Base-by-base conservation (phyloP, 2,888 invertebrate species). In the Drosophila testacea region DNA sequence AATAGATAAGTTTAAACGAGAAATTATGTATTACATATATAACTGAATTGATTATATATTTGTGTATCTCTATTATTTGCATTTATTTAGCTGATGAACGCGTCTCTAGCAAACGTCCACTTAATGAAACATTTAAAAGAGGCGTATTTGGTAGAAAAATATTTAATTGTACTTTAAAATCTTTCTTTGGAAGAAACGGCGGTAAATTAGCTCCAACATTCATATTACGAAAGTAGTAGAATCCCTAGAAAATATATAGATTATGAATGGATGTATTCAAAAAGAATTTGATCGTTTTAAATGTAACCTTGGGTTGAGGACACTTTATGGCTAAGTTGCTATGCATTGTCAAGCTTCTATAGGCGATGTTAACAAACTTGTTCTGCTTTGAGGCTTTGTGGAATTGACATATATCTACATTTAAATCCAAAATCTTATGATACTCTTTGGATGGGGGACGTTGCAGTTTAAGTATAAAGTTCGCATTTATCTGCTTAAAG, bases 141-240 rank as follows among this genome's bases (percentile, higher is more conserved):
- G 36, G 13, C 0, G 1, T 0, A 11, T 51, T 38, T 2, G 70
- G 65, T 2, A 55, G 3, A 51, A 46, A 70, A 4, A 65, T 44
- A 39, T 65, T 41, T 6, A 70, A 34, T 16, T 70, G 42, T 0
- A 70, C 54, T 41, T 66, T 47, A 4, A 80, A 54, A 6, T 65
- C 38, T 30, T 50, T 28, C n/a, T 55, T 50, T 10, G 79, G 79
- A 13, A 80, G 34, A 52, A 83, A 80, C 11, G 50, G 38, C 0
- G 83, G 79, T 16, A 83, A 6, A 44, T 59, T 44, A 0, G 83
- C 77, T 1, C 68, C 81, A 16, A 80, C 54, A 7, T 68, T 80
- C 36, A 83, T 83, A 30, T 80, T 83, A 10, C 44, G 69, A 46
- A 66, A 80, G 28, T 80, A 80, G 34, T 77, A 77, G 0, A 66